Percentiles rank a stretch among this genome's conserved stretches.
Evolutionary conservation across 2,113 vertebrate species (phyloP).

Genomic region (Ictalurus punctatus): DNA sequence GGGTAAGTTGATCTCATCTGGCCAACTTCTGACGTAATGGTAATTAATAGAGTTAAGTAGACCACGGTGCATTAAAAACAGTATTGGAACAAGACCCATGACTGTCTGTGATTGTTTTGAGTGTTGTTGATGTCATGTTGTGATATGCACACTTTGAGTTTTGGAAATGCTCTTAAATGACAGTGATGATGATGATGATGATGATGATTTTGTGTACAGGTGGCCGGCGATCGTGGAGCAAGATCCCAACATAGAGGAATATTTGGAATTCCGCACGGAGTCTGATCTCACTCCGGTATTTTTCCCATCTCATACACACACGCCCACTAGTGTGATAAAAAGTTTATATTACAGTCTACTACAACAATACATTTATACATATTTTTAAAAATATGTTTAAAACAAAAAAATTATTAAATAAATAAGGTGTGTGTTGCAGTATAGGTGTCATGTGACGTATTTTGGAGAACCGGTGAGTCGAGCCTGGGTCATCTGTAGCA

Average conservation of each 20-base stretch:
- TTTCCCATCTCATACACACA: not conserved
- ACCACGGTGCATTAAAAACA: not conserved
- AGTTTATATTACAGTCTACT: not conserved
- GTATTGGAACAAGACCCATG: not conserved
- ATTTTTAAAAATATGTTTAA: not conserved
- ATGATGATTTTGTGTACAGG: slow-evolving; percentile 58
- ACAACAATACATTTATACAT: not conserved
- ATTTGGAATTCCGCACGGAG: slow-evolving; percentile 67
- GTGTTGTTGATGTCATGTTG: not conserved
- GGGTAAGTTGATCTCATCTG: not conserved
- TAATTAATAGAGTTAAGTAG: not conserved
- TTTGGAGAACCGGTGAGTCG: slow-evolving; percentile 69
- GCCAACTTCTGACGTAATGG: not conserved
- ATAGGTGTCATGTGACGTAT: slow-evolving; percentile 75
- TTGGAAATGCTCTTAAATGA: not conserved
- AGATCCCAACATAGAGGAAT: slow-evolving; percentile 69
- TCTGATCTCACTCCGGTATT: slow-evolving; percentile 68
- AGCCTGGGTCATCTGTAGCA: slow-evolving; percentile 69
- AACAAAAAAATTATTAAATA: not conserved
- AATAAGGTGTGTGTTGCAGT: slow-evolving; percentile 55
- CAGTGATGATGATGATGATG: slow-evolving; percentile 17
- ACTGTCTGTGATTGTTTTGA: not conserved
- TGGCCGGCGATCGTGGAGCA: slow-evolving; percentile 75
- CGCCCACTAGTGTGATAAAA: not conserved
- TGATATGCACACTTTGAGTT: not conserved